Evolutionary conservation across 1,140 invertebrate species (phyloP), one percentile per base, ranked within the genome.

Genomic region (Anastrepha obliqua): DNA sequence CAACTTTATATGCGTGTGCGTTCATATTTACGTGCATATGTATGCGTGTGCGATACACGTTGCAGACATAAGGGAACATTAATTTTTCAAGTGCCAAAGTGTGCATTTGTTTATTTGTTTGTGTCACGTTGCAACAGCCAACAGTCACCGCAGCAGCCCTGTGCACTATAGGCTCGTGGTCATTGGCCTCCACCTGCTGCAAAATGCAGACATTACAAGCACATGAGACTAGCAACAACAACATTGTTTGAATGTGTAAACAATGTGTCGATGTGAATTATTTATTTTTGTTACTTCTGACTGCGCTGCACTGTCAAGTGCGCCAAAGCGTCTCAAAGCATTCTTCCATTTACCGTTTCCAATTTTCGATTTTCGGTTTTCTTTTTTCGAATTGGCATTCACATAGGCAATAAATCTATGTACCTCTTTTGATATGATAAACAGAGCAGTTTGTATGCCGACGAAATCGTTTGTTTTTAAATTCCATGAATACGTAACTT

Each of bases 111-210:
- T 74, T 74, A 74, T 47, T 74, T 74, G 42, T 74, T 74, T 74
- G 67, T 74, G 67, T 74, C 67, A 74, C 42, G 15, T 42, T 74
- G 67, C 42, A 74, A 2, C 67, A 13, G 42, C 67, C 67, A 74
- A 29, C 29, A 15, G 67, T 44, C 42, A 47, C 3, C 17, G 13
- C 9, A 47, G 67, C 11, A 9, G 1, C 51, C 11, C 51, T 55
- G 51, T 55, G 11, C 5, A 29, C 29, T 29, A 39, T 6, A 47
- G 67, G 17, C 67, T 44, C 67, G 42, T 74, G 67, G 67, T 74
- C 67, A 74, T 74, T 74, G 67, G 67, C 67, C 67, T 74, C 67
- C 67, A 74, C 42, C 67, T 74, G 67, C 67, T 47, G 42, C 67
- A 74, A 74, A 74, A 17, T 74, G 67, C 67, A 74, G 67, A 44